These are phyloP conservation scores for Polietes domitor DNA, from an alignment of 2,888 invertebrate species.

Conservation along the genomic window DNA sequence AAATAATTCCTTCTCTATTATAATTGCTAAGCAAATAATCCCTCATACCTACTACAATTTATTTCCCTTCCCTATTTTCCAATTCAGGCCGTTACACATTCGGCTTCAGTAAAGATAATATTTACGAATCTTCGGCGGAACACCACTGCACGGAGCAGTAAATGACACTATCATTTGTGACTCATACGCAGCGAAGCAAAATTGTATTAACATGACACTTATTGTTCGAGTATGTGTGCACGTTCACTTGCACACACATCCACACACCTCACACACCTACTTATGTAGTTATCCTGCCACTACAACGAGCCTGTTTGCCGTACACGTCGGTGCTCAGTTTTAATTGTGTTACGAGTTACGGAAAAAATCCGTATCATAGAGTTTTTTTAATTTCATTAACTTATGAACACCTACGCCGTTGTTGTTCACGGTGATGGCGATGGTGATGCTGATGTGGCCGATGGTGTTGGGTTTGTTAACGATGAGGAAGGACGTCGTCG, in stretches of 20 bases:
- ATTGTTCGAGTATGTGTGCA: neutral
- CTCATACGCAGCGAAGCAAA: neutral
- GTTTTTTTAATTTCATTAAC: constrained; percentile 27
- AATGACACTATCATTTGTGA: constrained; percentile 2
- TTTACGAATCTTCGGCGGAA: neutral
- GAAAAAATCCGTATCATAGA: constrained; percentile 59
- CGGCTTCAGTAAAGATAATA: too few species aligned
- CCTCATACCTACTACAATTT: too few species aligned
- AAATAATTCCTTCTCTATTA: too few species aligned
- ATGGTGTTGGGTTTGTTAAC: neutral
- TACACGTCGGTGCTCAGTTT: neutral
- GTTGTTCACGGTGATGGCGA: neutral
- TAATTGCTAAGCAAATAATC: too few species aligned
- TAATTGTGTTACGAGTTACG: constrained; percentile 67
- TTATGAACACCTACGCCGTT: neutral
- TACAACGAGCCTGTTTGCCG: neutral
- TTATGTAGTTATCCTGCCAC: neutral
- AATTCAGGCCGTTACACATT: too few species aligned
- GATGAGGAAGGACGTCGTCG: neutral
- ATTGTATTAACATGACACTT: neutral
- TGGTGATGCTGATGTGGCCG: neutral
- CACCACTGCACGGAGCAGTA: neutral
- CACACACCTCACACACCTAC: constrained; percentile 39
- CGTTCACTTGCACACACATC: constrained; percentile 41
- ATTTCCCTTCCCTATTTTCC: too few species aligned